Percentiles rank a stretch among this genome's conserved stretches.
These are phyloP conservation scores for Pantala flavescens DNA, from an alignment of 1,140 invertebrate species.

Conservation along the genomic window DNA sequence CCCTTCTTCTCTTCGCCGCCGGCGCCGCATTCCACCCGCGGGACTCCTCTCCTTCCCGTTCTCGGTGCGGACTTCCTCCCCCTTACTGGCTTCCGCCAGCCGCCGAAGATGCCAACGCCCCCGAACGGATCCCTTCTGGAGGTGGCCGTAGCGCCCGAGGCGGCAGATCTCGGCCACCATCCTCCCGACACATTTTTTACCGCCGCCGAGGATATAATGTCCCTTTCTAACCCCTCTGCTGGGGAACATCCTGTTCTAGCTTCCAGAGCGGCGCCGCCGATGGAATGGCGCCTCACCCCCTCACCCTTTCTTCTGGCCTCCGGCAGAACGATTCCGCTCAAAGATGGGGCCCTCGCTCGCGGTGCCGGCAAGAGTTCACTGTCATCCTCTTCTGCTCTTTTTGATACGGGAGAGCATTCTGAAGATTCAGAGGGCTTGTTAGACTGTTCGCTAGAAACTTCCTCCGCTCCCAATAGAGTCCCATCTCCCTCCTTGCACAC, in stretches of 20 bases:
- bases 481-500: background rate
- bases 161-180: background rate
- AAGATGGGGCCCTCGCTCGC: background rate
- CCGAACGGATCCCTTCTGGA: background rate
- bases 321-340: background rate
- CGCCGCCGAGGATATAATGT: background rate
- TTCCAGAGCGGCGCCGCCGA: background rate
- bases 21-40: background rate
- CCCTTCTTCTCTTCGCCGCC: background rate
- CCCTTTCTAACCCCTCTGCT: background rate
- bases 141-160: background rate
- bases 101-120: background rate
- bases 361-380: background rate
- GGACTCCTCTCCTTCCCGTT: background rate
- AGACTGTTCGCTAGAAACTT: background rate
- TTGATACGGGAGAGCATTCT: background rate
- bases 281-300: background rate
- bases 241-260: background rate
- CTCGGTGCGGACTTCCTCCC: constrained; percentile 5
- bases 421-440: no score
- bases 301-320: background rate
- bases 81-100: background rate
- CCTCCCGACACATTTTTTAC: background rate
- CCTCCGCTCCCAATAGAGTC: background rate
- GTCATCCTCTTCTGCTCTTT: background rate